Evolutionary conservation across 1,140 invertebrate species (phyloP), one percentile per base, ranked within the genome.

Genomic region (Hyles vespertilio): DNA sequence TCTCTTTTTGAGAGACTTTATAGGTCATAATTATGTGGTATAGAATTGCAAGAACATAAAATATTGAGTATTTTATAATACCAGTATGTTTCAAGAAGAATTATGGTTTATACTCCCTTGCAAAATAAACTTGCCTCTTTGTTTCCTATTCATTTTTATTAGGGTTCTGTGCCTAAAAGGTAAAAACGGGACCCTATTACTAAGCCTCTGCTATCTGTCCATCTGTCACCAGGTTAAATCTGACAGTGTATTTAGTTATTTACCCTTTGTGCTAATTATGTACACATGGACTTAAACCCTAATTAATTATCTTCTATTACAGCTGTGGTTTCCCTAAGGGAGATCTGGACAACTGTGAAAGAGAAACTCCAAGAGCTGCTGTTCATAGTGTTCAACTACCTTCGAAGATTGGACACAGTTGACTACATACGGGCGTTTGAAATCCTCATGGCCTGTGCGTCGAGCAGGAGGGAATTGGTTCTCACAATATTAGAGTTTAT

Each of bases 331-430:
- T 71, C 77, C 1, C 62, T 87, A 0, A 55, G 75, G 51, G 78
- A 85, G 51, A 67, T 84, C 12, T 87, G 84, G 84, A 59, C 51
- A 0, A 52, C 47, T 1, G 59, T 84, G 0, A 80, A 78, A 56
- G 68, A 77, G 5, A 73, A 79, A 32, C 47, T 87, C 5, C 58
- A 67, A 3, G 81, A 84, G 51, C 56, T 87, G 0, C 51, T 77
- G 8, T 84, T 62, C 55, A 84, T 87, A 50, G 71, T 84, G 4
- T 72, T 77, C 58, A 84, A 87, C 58, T 82, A 63, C 50, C 53
- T 87, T 2, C 68, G 79, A 1, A 47, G 65, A 22, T 32, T 87
- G 8, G 75, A 84, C 22, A 63, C 72, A 0, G 50, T 52, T 0
- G 79, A 87, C 60, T 80, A 77, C 54, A 51, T 60, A 0, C 54